Evolutionary conservation across 2,888 invertebrate genomes (phyloP).

Genomic region (Macrosoma leucophasiata): DNA sequence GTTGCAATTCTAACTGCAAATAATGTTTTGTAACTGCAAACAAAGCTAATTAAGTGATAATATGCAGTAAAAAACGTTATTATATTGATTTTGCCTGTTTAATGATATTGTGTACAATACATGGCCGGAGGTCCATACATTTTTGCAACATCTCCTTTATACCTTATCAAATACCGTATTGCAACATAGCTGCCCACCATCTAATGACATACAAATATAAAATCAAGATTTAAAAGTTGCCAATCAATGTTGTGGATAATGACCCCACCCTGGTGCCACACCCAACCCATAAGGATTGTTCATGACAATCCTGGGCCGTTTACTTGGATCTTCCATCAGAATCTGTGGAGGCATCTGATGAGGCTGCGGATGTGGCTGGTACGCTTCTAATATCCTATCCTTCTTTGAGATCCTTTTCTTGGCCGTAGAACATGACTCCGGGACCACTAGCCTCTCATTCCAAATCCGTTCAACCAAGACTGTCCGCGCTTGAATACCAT

Average conservation of each 20-base stretch:
- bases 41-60: too few species aligned
- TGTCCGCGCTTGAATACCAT: slow-evolving; percentile 40
- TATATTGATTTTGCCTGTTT: too few species aligned
- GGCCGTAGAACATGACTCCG: slow-evolving; percentile 37
- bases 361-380: slow-evolving; percentile 25
- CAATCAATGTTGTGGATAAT: slow-evolving; percentile 56
- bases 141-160: too few species aligned
- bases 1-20: too few species aligned
- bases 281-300: slow-evolving; percentile 44
- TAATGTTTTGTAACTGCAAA: too few species aligned
- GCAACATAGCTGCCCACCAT: slow-evolving; percentile 28
- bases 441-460: slow-evolving; percentile 47
- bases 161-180: too few species aligned
- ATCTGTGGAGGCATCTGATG: slow-evolving; percentile 23
- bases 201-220: not conserved
- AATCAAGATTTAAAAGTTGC: not conserved
- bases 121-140: too few species aligned
- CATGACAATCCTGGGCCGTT: slow-evolving; percentile 49
- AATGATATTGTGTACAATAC: too few species aligned
- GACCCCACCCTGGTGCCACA: slow-evolving; percentile 56
- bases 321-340: slow-evolving; percentile 49
- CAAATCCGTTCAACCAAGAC: slow-evolving; percentile 48
- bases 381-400: slow-evolving; percentile 40
- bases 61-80: too few species aligned
- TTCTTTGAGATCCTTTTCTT: slow-evolving; percentile 55